These are phyloP conservation scores for Orthosia gothica DNA, from an alignment of 2,888 invertebrate genomes.

Conservation along the genomic window DNA sequence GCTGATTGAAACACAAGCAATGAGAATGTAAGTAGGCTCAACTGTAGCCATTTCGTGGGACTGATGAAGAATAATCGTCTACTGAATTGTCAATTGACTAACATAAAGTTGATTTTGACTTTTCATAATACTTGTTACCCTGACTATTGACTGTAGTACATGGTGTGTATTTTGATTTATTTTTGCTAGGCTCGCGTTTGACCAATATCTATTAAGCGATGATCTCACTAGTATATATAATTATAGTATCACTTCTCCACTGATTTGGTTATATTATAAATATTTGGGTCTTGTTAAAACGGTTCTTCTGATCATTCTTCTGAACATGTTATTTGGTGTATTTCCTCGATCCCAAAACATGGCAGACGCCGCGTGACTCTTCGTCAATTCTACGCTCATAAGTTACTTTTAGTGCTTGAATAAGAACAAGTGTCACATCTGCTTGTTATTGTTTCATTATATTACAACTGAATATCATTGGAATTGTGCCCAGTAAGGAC, in stretches of 20 bases:
- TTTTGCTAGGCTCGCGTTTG: no score
- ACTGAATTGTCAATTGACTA: neutral
- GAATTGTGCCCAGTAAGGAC: slow-evolving; percentile 10
- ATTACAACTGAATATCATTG: slow-evolving; percentile 14
- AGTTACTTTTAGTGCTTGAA: slow-evolving; percentile 18
- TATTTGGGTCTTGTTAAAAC: neutral
- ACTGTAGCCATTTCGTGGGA: neutral
- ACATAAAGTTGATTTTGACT: neutral
- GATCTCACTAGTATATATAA: no score
- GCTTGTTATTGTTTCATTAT: slow-evolving; percentile 2
- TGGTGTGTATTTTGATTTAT: neutral
- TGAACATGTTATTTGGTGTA: neutral
- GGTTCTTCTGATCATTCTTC: slow-evolving; percentile 2
- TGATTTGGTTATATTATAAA: neutral
- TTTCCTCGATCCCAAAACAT: neutral
- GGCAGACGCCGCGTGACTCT: neutral
- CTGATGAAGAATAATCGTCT: neutral
- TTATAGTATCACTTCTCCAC: no score
- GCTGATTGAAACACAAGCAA: neutral
- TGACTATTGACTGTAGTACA: no score
- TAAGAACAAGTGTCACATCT: slow-evolving; percentile 3
- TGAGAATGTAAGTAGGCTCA: neutral
- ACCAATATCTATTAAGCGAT: no score
- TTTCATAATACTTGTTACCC: neutral
- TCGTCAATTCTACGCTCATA: slow-evolving; percentile 8